Evolutionary conservation across 2,888 invertebrate genomes (phyloP), one percentile per base, ranked within the genome.

Genomic region (Elysia crispata): DNA sequence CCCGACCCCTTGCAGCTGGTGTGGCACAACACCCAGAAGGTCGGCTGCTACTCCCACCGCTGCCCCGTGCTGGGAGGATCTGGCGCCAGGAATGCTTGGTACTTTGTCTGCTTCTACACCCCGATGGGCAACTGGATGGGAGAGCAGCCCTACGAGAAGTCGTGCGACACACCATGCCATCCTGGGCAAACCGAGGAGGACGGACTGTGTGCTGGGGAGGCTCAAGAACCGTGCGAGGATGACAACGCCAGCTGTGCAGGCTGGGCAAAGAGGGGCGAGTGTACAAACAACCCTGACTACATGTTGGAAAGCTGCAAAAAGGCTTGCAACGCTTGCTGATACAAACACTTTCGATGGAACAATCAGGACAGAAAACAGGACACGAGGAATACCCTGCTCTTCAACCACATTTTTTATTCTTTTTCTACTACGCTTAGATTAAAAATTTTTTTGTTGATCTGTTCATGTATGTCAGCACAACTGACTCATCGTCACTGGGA

Each of bases 111-210:
- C 25, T 77, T 78, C 66, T 83, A 82, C 76, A 80, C 80, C 18
- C 81, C 83, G 30, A 83, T 76, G 69, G 83, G 83, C 25, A 83
- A 83, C 80, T 78, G 75, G 83, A 78, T 69, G 28, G 79, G 80
- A 0, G 66, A 81, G 60, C 76, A 69, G 49, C 81, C 83, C 1
- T 82, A 78, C 72, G 33, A 73, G 73, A 76, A 69, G n/a, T 60
- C 76, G 0, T 41, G 76, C 6, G 28, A 73, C 1, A 76, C 67
- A 1, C 28, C 30, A 28, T 83, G 83, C 31, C n/a, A 50, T 1
- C 62, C 76, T 41, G 82, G 77, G 3, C 78, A 77, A n/a, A 80
- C 80, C 0, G 82, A 76, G 67, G 81, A 80, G 5, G 41, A 72
- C 18, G 77, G 77, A 0, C 77, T 84, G 20, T 84, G 84, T 79